Base-by-base conservation (phyloP, 2,888 invertebrate genomes). In the Cataglyphis altisquamis region DNA sequence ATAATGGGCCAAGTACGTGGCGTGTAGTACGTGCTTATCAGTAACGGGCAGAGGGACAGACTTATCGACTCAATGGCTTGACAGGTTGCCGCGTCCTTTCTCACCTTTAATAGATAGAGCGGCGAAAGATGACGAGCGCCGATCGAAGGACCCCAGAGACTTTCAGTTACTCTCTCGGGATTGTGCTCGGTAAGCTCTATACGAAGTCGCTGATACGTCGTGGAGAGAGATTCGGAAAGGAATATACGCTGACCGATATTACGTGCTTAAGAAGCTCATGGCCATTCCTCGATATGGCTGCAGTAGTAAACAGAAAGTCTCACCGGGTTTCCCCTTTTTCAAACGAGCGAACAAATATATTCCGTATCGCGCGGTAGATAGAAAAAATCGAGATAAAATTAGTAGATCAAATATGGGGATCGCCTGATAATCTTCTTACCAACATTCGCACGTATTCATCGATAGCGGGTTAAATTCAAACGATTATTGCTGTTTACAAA, bases 21-120 rank as follows among this genome's bases (percentile, higher is more conserved):
- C 84, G 82, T 80, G 82, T 84, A 84, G 83, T 84, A 78, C 75
- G 66, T 74, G 57, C 85, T 93, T 93, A 93, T 93, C 92, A 90
- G 90, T 72, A 89, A 88, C 89, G 91, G 89, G 90, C 93, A 93
- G 92, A 88, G 87, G 90, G 88, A 88, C 86, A 89, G 90, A 91
- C 91, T 93, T 92, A 93, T 93, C 93, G 92, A 92, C 92, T 92
- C 89, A 84, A 82, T 83, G 83, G 86, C 86, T 88, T 88, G 89
- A 88, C 88, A 88, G 88, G 84, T 84, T 86, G 85, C 87, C 45
- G 63, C 70, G 74, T 83, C 84, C 73, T 68, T 62, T 83, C 57
- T 75, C 73, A 63, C 68, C 83, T 57, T 72, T 48, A 60, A 57
- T 52, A 39, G 70, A 73, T 64, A 57, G 85, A 84, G 62, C 81